Evolutionary conservation across 2,888 invertebrate genomes (phyloP).

Genomic region (Prionchulus punctatus): DNA sequence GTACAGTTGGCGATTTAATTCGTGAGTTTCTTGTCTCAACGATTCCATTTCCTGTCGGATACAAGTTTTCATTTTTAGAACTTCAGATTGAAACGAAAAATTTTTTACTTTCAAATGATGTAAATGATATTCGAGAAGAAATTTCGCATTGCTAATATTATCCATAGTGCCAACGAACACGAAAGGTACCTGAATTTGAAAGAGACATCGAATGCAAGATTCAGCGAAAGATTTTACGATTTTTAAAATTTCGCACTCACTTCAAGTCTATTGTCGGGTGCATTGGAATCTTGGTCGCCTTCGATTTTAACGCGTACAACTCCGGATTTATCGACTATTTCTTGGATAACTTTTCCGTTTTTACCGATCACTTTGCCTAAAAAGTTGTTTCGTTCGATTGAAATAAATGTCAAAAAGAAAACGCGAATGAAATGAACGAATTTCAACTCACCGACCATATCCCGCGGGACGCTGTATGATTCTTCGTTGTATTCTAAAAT

Average conservation of each 20-base stretch:
- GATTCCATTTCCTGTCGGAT: conserved; percentile 85
- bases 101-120: conserved; percentile 69
- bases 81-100: background rate
- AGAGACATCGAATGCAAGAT: background rate
- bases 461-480: conserved; percentile 80
- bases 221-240: too few species aligned
- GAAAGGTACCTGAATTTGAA: conserved; percentile 60
- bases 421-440: too few species aligned
- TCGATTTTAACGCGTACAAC: conserved; percentile 88
- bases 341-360: conserved; percentile 92
- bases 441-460: conserved; percentile 55
- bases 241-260: too few species aligned
- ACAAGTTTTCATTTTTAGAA: background rate
- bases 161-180: conserved; percentile 95
- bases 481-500: conserved; percentile 95
- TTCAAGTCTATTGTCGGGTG: background rate
- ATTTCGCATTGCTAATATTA: conserved; percentile 58
- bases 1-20: conserved; percentile 83
- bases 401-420: too few species aligned
- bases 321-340: conserved; percentile 98
- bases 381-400: too few species aligned
- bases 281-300: conserved; percentile 48
- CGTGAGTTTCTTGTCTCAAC: conserved; percentile 75
- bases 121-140: conserved; percentile 87
- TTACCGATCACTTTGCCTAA: conserved; percentile 83